A percentile compares a stretch with the other conserved stretches of the same genome.
phyloP scores from a whole-genome alignment of 2,888 invertebrate species.

The Andrena marginata region DNA sequence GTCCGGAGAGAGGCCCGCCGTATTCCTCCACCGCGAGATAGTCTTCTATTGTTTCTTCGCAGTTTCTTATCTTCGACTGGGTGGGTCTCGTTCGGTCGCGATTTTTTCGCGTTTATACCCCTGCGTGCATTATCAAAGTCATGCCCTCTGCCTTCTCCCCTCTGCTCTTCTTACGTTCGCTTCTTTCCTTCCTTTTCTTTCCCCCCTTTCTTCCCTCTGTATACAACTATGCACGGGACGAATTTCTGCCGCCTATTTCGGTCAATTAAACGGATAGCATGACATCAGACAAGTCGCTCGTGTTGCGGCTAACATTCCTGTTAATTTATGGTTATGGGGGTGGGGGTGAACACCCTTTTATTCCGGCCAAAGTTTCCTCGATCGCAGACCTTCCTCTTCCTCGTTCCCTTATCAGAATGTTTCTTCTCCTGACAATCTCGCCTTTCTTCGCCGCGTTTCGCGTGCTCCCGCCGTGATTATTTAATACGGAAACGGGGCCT shows the following conservation, averaged over 20 bases:
- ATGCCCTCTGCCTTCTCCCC: conserved; percentile 24
- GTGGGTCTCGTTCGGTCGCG: conserved; percentile 57
- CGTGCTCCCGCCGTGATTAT: neutral
- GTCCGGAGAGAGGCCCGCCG: conserved; percentile 39
- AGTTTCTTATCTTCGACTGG: conserved; percentile 33
- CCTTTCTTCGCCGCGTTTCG: neutral
- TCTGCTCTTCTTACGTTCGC: conserved; percentile 24
- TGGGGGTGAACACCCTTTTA: conserved; percentile 63
- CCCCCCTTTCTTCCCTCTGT: conserved; percentile 6
- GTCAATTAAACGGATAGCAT: conserved; percentile 78
- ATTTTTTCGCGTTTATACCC: conserved; percentile 16
- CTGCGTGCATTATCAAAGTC: conserved; percentile 35
- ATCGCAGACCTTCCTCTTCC: conserved; percentile 14
- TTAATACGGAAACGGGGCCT: neutral
- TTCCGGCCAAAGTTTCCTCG: conserved; percentile 17
- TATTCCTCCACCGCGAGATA: conserved; percentile 2
- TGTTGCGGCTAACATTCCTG: conserved; percentile 76
- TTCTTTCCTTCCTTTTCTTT: conserved; percentile 1
- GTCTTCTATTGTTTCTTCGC: neutral
- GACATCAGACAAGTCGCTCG: conserved; percentile 76
- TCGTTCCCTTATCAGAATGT: neutral
- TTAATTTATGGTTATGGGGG: conserved; percentile 71
- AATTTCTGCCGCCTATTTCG: conserved; percentile 77
- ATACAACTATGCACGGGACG: conserved; percentile 65
- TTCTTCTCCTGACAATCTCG: neutral